Evolutionary conservation across 2,113 vertebrate species (phyloP), one percentile per base, ranked within the genome.

Genomic region (Heterochromis multidens): DNA sequence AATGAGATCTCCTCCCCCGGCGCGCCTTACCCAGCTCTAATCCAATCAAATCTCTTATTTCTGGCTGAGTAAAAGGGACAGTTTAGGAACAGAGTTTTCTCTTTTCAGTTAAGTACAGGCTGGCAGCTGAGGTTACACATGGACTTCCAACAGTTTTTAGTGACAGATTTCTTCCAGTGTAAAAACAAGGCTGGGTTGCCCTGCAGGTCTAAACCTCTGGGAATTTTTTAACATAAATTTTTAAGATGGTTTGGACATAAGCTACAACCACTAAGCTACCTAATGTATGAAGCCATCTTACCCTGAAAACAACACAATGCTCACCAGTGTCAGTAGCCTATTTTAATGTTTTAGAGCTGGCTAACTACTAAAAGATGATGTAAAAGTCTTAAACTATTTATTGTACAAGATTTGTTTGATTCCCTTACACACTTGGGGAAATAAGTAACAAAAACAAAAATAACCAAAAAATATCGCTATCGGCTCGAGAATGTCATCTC

Each of bases 11-110:
- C 77, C 80, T 67, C 88, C 56, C 35, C 23, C 54, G 40, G 7
- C 2, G 4, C 46, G 37, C 61, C 81, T 89, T 58, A 84, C 54
- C n/a, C 59, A 4, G 5, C 29, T 81, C 79, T 91, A 94, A 94
- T 94, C 95, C 90, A 87, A 91, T 89, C 78, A 92, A 88, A 93
- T 93, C 88, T 70, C 81, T 93, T 92, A 93, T 91, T 94, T 95
- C 91, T 93, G 92, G 86, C 83, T 89, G 89, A 94, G 72, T 90
- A 70, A 86, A 88, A 79, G 46, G 52, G 12, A 79, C 82, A 60
- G 54, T 58, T 83, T 9, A 79, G 54, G 57, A 77, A 61, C 27
- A 25, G 17, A 62, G 23, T 33, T 54, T 61, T 67, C 23, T 16
- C 40, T 27, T 67, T 72, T 27, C n/a, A 77, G 23, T 31, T 12